phyloP scores from a whole-genome alignment of 2,797 vertebrate genomes.

The Fistularia tabacaria region DNA sequence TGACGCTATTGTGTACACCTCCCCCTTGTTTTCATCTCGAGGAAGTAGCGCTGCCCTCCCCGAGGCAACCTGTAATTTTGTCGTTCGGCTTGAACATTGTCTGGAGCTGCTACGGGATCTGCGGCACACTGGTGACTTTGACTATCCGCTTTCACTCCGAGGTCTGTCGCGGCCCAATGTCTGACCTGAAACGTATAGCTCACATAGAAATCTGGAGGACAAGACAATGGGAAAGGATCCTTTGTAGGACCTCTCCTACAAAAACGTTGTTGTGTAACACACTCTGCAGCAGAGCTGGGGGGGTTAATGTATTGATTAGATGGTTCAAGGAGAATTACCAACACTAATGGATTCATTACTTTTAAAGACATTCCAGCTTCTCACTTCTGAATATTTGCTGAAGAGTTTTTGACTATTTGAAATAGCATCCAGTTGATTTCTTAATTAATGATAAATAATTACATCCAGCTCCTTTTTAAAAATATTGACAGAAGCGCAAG shows the following conservation, averaged over 20 bases:
- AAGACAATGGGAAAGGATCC: neutral
- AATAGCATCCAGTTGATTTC: no score
- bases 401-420: no score
- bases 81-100: slow-evolving; percentile 48
- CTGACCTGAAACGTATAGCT: slow-evolving; percentile 34
- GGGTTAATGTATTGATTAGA: neutral
- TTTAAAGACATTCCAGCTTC: neutral
- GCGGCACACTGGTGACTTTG: neutral
- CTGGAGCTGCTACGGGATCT: slow-evolving; percentile 10
- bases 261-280: no score
- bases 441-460: no score
- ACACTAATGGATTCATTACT: neutral
- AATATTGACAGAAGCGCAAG: no score
- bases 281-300: no score
- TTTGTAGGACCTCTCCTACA: no score
- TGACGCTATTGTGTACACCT: slow-evolving; percentile 44
- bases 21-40: slow-evolving; percentile 54
- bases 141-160: neutral
- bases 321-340: neutral
- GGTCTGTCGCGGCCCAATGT: slow-evolving; percentile 11
- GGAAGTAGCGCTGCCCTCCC: slow-evolving; percentile 18
- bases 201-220: slow-evolving; percentile 1
- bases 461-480: no score
- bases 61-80: slow-evolving; percentile 50
- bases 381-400: neutral